Base-by-base conservation (phyloP, 2,113 vertebrate genomes). In the Fregata magnificens region DNA sequence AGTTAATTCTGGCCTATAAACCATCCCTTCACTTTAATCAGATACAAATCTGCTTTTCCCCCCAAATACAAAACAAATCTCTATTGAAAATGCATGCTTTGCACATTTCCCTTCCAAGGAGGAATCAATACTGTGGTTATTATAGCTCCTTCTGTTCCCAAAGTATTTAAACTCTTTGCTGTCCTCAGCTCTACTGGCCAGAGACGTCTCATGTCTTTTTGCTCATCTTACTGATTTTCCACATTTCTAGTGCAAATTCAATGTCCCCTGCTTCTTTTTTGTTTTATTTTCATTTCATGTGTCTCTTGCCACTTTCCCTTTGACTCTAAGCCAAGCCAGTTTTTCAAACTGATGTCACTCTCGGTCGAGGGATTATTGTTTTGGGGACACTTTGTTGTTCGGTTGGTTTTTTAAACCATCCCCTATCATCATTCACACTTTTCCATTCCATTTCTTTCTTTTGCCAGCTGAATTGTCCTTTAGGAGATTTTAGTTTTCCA, bases 81-180 rank as follows among this genome's bases (percentile, higher is more conserved):
- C 93, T 70, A 72, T 56, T 81, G 93, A 94, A 96, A 97, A 96
- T 90, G 96, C 96, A 36, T 84, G 91, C 93, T 94, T 86, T 93
- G 96, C 96, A 97, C 95, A 96, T 96, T 96, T 97, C 93, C 93
- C 87, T 96, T 96, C 96, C 96, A 97, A 96, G 95, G 36, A 93
- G 87, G 95, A 72, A 96, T 97, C 96, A 77, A 96, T 97, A 96
- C 93, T 1, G 25, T 92, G 87, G 96, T 96, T 96, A 96, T 96
- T 96, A 97, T 79, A 97, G 95, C 92, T 97, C 92, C 87, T 91
- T 95, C 93, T 96, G 95, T 96, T 95, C 92, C 92, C 93, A 93
- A 95, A 96, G 78, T 96, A 87, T 95, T 96, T 95, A 77, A 96
- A 91, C 87, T 97, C 95, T 96, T 96, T 97, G 96, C 96, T 97